Percentiles rank a stretch among this genome's conserved stretches.
These are phyloP conservation scores for Platynereis dumerilii DNA, from an alignment of 2,888 invertebrate genomes.

Conservation along the genomic window DNA sequence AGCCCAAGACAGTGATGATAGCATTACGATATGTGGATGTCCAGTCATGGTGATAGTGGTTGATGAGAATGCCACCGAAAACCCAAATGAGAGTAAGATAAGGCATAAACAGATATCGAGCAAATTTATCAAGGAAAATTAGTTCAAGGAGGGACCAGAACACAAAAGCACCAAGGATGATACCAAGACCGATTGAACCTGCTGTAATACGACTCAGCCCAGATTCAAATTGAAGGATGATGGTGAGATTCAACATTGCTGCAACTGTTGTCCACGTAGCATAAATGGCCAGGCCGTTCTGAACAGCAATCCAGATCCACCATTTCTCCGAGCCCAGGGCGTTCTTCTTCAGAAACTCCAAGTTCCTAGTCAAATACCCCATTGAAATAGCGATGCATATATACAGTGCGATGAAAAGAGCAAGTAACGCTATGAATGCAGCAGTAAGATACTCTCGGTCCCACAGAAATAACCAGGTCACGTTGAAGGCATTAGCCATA, in stretches of 20 bases:
- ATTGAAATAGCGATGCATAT: slow-evolving; percentile 39
- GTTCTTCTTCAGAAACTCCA: neutral
- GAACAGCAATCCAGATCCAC: slow-evolving; percentile 46
- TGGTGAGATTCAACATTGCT: slow-evolving; percentile 47
- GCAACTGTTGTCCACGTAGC: no score
- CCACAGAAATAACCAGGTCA: slow-evolving; percentile 48
- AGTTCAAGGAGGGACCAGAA: slow-evolving; percentile 43
- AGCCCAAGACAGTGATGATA: no score
- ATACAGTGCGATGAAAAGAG: slow-evolving; percentile 45
- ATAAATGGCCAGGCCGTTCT: slow-evolving; percentile 51
- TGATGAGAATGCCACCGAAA: slow-evolving; percentile 44
- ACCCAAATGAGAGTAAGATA: slow-evolving; percentile 49
- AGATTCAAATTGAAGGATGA: slow-evolving; percentile 39
- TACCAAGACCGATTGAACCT: slow-evolving; percentile 40
- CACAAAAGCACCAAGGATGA: slow-evolving; percentile 40
- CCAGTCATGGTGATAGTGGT: no score
- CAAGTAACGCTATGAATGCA: no score
- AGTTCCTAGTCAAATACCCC: neutral
- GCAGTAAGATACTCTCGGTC: slow-evolving; percentile 32
- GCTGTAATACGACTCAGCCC: slow-evolving; percentile 36
- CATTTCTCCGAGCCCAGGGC: slow-evolving; percentile 42
- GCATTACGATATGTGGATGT: no score
- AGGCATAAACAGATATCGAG: slow-evolving; percentile 52
- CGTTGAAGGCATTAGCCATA: slow-evolving; percentile 40
- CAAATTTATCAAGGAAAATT: slow-evolving; percentile 45